Evolutionary conservation across 2,113 vertebrate species (phyloP).

Genomic region (Labrus mixtus): DNA sequence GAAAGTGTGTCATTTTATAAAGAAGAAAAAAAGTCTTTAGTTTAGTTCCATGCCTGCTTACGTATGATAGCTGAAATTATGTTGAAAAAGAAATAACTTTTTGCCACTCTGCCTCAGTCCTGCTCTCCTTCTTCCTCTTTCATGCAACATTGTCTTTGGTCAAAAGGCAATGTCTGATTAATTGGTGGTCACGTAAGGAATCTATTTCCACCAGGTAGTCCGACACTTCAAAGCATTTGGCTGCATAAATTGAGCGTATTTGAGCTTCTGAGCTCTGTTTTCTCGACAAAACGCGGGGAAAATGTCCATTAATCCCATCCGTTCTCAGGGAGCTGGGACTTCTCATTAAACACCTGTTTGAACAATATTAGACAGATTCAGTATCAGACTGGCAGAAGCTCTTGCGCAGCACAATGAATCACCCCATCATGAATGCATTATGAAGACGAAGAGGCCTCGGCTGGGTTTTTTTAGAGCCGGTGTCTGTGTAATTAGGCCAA

Average conservation of each 20-base stretch:
- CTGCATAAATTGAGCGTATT: background rate
- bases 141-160: background rate
- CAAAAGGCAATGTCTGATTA: background rate
- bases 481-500: conserved; percentile 60
- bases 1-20: background rate
- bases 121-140: background rate
- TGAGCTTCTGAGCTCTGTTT: background rate
- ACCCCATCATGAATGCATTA: conserved; percentile 46
- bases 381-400: conserved; percentile 34
- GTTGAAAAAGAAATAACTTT: background rate
- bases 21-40: background rate
- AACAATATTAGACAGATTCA: conserved; percentile 41
- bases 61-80: background rate
- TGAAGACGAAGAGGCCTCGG: conserved; percentile 46
- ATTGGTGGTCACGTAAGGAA: conserved; percentile 24
- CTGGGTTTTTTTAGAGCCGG: conserved; percentile 25
- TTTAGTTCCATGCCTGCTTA: background rate
- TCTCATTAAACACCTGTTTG: conserved; percentile 63
- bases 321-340: conserved; percentile 29
- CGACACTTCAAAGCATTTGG: conserved; percentile 15
- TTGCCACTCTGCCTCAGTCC: background rate
- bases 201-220: conserved; percentile 16
- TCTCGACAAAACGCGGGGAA: conserved; percentile 18
- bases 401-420: conserved; percentile 35
- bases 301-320: conserved; percentile 37